Evolutionary conservation across 2,888 invertebrate species (phyloP), one percentile per base, ranked within the genome.

Genomic region (Eristalis intricaria): DNA sequence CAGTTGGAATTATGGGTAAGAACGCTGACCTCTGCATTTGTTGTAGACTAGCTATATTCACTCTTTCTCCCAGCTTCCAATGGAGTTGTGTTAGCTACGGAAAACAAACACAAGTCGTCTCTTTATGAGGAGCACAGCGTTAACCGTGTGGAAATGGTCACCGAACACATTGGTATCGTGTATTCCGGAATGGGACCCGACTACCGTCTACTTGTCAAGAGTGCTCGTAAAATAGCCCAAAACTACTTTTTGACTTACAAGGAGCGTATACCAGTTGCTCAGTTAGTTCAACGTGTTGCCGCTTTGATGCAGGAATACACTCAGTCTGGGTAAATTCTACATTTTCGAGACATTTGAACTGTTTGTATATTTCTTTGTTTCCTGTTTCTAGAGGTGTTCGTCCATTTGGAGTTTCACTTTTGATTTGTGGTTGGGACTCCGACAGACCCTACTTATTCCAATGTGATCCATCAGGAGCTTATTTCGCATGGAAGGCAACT

Each of bases 231-330:
- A 94, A 96, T 99, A 95, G 99, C 99, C 0, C 98, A 99, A 93
- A 97, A 98, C 92, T 99, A 99, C 93, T 96, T 94, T 90, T 94
- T 99, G 85, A 96, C 96, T 89, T 99, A 99, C 93, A 96, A 97
- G 85, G 99, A 99, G 93, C 96, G 97, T 0, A 99, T 99, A 90
- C 99, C 99, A 0, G 99, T 99, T 0, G 96, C 97, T 0, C 99
- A 99, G 93, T 94, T 99, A 19, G 99, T 99, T 65, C 98, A 99
- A 93, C 94, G 98, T 89, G 97, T 99, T 1, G 99, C 99, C 26
- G 97, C 97, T 74, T 97, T 99, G 32, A 99, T 99, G 99, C 99
- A 99, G 93, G 99, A 99, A 93, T 99, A 99, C 92, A 99, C 99
- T 8, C 99, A 99, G 93, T 98, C 99, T 1, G 99, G 99, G 92